Base-by-base conservation (phyloP, 2,888 invertebrate species). In the Phyto melanocephala region DNA sequence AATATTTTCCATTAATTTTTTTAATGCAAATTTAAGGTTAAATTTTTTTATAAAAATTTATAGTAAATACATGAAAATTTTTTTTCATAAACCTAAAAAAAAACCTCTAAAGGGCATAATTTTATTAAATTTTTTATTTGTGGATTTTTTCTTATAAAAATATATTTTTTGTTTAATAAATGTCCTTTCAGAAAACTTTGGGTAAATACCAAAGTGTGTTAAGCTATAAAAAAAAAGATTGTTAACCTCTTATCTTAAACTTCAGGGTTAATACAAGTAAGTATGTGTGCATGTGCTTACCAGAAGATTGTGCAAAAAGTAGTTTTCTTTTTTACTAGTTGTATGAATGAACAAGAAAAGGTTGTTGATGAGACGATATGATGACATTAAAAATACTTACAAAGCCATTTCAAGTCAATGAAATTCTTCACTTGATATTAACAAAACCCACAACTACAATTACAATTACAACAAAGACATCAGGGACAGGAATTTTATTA, bases 251-350 rank as follows among this genome's bases (percentile, higher is more conserved):
- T 11, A 37, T 35, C 37, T 5, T 56, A 6, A 40, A 20, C 52
- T 60, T 50, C 33, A 28, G 58, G 52, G 42, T 77, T 33, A 37
- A 20, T 67, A 37, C 10, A 17, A 52, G 50, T 47, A 50, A 56
- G 37, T 58, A 52, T n/a, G 45, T 33, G 42, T 45, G 52, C 20
- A n/a, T 7, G 20, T 20, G 28, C 28, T 5, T 6, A 28, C 28
- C 28, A 63, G 28, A 56, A 74, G 20, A 40, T 5, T 28, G 28
- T 35, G 42, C 24, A 45, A 60, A 65, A 28, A 65, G 56, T 67
- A 60, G 67, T 79, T 76, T 75, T 7, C 70, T 74, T 70, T 52
- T 50, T 68, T 45, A 77, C 56, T 62, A 47, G 42, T 52, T 60
- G 52, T 56, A 35, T 2, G 37, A 35, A 17, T 63, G 54, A 70